Evolutionary conservation across 2,888 invertebrate genomes (phyloP).

Genomic region (Acrobeloides nanus): DNA sequence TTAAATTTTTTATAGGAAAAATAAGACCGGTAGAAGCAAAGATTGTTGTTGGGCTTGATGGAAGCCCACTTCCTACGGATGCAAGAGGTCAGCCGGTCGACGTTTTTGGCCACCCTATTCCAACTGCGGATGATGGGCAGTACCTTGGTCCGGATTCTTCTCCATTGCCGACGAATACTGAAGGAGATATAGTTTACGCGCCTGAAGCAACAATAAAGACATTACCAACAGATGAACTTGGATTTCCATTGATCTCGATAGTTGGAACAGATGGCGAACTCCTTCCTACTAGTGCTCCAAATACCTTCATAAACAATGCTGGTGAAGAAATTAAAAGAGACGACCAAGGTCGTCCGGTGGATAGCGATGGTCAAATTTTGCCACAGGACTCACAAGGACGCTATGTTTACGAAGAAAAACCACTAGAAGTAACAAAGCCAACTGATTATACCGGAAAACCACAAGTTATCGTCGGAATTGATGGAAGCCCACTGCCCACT

Average conservation of each 20-base stretch:
- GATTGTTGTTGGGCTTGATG: constrained; percentile 20
- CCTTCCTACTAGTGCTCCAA: constrained; percentile 23
- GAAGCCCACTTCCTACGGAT: constrained; percentile 23
- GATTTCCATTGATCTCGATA: constrained; percentile 27
- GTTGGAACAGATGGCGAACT: constrained; percentile 26
- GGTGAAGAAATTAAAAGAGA: constrained; percentile 12
- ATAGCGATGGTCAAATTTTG: constrained; percentile 18
- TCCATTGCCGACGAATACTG: constrained; percentile 9
- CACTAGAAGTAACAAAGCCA: neutral
- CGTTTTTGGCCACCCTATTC: constrained; percentile 19
- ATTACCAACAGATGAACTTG: constrained; percentile 32
- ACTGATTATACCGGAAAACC: constrained; percentile 4
- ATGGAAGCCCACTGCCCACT: constrained; percentile 26
- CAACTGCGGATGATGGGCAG: constrained; percentile 24
- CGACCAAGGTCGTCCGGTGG: constrained; percentile 16
- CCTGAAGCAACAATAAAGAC: constrained; percentile 1
- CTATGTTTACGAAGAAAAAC: constrained; percentile 15
- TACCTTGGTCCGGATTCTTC: constrained; percentile 18
- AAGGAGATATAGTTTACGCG: constrained; percentile 4
- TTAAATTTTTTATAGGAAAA: no score
- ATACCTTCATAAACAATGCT: constrained; percentile 5
- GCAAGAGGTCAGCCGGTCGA: constrained; percentile 18
- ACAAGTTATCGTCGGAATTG: constrained; percentile 18
- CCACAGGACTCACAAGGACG: constrained; percentile 22
- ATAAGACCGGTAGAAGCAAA: neutral